Percentiles rank a stretch among this genome's conserved stretches.
Conservation (phyloP, 2,113 vertebrate genomes). For the Patagioenas fasciata region DNA sequence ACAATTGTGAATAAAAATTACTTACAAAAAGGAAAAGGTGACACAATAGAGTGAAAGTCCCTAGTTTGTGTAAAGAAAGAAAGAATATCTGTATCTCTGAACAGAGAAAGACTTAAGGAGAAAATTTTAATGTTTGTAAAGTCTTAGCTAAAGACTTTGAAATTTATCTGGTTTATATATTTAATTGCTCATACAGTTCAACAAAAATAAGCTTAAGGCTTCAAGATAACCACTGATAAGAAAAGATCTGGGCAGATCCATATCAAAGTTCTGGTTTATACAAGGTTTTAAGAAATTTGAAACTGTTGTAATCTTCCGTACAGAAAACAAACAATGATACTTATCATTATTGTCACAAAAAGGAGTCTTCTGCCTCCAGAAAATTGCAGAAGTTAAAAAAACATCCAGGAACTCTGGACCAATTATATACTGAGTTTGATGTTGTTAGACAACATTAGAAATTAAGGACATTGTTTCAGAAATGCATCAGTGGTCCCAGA, state of each 20-base stretch:
- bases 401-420: neutral
- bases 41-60: neutral
- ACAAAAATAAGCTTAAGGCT: accelerated
- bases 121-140: neutral
- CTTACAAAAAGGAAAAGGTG: neutral
- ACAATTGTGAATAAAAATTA: neutral
- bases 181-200: neutral
- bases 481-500: no score
- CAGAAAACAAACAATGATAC: neutral
- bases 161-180: neutral
- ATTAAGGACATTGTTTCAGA: neutral
- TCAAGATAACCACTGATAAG: neutral
- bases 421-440: neutral
- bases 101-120: neutral
- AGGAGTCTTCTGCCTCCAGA: neutral
- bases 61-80: neutral
- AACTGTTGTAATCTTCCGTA: neutral
- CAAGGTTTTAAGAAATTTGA: neutral
- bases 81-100: neutral
- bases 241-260: neutral
- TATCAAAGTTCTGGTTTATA: neutral
- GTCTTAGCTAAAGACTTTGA: neutral
- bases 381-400: neutral
- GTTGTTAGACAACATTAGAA: neutral
- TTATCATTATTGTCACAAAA: neutral